Base-by-base conservation (phyloP, 2,797 vertebrate species). In the Cephalopachus bancanus region DNA sequence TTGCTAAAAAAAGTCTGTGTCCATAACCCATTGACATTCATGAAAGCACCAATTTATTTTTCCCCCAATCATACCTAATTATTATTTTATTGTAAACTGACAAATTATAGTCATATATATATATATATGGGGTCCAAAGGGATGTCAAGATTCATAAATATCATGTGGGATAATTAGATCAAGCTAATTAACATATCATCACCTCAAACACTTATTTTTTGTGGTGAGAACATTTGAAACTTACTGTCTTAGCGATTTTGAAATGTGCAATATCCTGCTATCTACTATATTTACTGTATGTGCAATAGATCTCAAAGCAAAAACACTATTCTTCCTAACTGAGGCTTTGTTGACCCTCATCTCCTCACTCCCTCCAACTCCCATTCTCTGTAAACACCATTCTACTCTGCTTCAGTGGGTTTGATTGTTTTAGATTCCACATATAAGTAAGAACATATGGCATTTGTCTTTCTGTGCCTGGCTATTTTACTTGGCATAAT, bases 1-100 rank as follows among this genome's bases (percentile, higher is more conserved):
- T 51, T 53, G 19, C 57, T 79, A 74, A 16, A 67, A 55, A 55
- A 16, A 67, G 49, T 44, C 69, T 85, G 22, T n/a, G 75, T 15
- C 30, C 28, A 67, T 8, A 24, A 2, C 51, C 67, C 17, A 26
- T 28, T 64, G 51, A 75, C 28, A 28, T 59, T 67, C 85, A 53
- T 88, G 55, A 95, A 92, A 89, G 62, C 19, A 60, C 16, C 30
- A 65, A 75, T 9, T 51, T 53, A 59, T 30, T 88, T 80, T 62
- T 72, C 65, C 10, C 10, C 83, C 51, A 79, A 51, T 22, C 51
- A 17, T 19, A 86, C 5, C 33, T 64, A n/a, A 53, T 76, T 55
- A n/a, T 76, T 51, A n/a, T 55, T 30, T 76, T 20, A 15, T 55
- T 30, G 16, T 19, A 76, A 53, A 30, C 53, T 53, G 28, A 30